Base-by-base conservation (phyloP, 1,140 invertebrate species). In the Drosophila subobscura region DNA sequence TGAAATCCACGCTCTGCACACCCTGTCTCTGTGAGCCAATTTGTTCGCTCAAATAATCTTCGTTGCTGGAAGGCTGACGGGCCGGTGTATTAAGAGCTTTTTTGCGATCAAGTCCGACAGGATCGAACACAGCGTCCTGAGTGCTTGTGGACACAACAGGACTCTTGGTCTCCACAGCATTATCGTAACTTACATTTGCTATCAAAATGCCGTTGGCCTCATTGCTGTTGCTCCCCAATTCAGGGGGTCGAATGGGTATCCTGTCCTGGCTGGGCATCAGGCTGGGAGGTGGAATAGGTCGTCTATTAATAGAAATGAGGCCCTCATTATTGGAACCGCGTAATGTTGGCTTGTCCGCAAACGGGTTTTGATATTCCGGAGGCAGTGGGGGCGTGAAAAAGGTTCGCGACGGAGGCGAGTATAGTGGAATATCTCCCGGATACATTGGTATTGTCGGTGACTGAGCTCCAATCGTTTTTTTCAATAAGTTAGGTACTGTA, bases 281-380 rank as follows among this genome's bases (percentile, higher is more conserved):
- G 60, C 95, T 95, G 0, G 95, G 95, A 0, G 95, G 95, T 20
- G 95, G 95, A 46, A 96, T 94, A 0, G 95, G 95, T 57, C 95
- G 92, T 55, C 94, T 91, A 77, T 95, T 94, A 64, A 93, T 93
- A 2, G 68, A 53, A 61, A 91, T 58, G 5, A 80, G 41, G 10
- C 89, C 91, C n/a, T 91, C 78, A 60, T 89, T 92, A 67, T 94
- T 94, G 16, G 94, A 94, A 63, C 96, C 96, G 73, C 96, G 93
- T 41, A 97, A 91, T 5, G 96, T 97, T 29, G 96, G 96, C 89
- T 96, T 96, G 80, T 97, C 95, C 3, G 95, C 95, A 84, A 97
- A 97, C 0, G 96, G 96, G 92, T 96, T 96, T 14, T 94, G 93
- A 79, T 95, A 96, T 88, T 96, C 95, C 2, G 95, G 95, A 5